These are phyloP conservation scores for Magallana angulata DNA, from an alignment of 1,140 invertebrate species.

Conservation along the genomic window DNA sequence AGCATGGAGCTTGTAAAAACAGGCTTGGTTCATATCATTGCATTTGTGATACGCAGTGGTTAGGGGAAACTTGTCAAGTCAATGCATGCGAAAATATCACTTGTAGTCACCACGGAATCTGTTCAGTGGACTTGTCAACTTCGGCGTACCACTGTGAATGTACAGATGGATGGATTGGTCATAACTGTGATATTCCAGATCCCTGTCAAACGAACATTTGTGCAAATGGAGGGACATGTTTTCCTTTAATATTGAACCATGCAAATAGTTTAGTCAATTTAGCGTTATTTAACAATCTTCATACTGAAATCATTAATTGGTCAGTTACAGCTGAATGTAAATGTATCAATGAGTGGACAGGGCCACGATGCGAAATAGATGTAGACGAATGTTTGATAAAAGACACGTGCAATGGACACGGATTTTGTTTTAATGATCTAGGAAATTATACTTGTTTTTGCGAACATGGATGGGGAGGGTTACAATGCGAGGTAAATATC, in stretches of 20 bases:
- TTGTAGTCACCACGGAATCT: background rate
- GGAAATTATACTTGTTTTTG: background rate
- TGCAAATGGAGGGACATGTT: slow-evolving; percentile 48
- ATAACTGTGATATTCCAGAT: background rate
- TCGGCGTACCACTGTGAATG: background rate
- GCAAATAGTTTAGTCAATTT: too few relatives aligned
- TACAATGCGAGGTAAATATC: background rate
- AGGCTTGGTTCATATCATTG: slow-evolving; percentile 12
- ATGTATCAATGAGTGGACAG: too few relatives aligned
- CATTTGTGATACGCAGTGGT: background rate
- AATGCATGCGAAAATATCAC: slow-evolving; percentile 48
- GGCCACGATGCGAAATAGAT: too few relatives aligned
- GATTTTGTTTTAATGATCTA: too few relatives aligned
- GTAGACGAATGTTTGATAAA: too few relatives aligned
- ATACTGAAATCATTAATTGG: too few relatives aligned
- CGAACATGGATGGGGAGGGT: background rate
- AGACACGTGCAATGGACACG: too few relatives aligned
- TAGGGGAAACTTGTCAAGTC: background rate
- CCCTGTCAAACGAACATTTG: slow-evolving; percentile 28
- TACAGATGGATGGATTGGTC: background rate
- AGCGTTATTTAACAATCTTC: too few relatives aligned
- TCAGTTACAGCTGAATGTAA: too few relatives aligned
- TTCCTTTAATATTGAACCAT: background rate
- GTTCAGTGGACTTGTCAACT: background rate
- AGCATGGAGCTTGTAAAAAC: slow-evolving; percentile 30